A percentile compares a stretch with the other conserved stretches of the same genome.
phyloP scores from a whole-genome alignment of 2,888 invertebrate genomes.

The Andricus curvator region DNA sequence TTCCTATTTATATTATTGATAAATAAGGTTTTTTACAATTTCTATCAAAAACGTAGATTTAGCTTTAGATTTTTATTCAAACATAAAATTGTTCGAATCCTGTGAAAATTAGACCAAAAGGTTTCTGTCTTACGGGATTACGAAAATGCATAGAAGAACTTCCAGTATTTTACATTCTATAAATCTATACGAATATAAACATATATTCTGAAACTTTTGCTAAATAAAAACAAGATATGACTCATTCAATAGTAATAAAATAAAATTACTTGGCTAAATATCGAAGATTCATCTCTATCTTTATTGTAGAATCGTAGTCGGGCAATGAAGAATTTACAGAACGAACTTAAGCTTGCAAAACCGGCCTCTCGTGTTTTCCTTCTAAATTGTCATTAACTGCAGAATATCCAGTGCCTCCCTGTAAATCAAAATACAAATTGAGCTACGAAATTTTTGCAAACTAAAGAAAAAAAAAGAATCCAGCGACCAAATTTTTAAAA shows the following conservation, averaged over 20 bases:
- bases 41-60: too few species aligned
- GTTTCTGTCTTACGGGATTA: too few species aligned
- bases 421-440: constrained; percentile 63
- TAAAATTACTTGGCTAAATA: constrained; percentile 9
- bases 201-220: neutral
- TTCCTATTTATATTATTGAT: too few species aligned
- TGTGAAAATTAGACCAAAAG: too few species aligned
- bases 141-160: too few species aligned
- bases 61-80: too few species aligned
- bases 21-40: too few species aligned
- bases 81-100: too few species aligned
- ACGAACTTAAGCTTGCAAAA: constrained; percentile 85
- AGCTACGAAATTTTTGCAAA: neutral
- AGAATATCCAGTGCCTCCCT: constrained; percentile 98
- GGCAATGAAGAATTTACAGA: neutral
- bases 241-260: neutral
- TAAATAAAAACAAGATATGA: neutral
- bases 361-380: constrained; percentile 90
- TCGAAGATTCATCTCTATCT: neutral
- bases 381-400: constrained; percentile 91
- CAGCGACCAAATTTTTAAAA: too few species aligned
- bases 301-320: neutral
- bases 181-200: too few species aligned
- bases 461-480: too few species aligned
- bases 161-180: too few species aligned